Evolutionary conservation across 1,140 invertebrate species (phyloP).

Genomic region (Lepidurus couesii): DNA sequence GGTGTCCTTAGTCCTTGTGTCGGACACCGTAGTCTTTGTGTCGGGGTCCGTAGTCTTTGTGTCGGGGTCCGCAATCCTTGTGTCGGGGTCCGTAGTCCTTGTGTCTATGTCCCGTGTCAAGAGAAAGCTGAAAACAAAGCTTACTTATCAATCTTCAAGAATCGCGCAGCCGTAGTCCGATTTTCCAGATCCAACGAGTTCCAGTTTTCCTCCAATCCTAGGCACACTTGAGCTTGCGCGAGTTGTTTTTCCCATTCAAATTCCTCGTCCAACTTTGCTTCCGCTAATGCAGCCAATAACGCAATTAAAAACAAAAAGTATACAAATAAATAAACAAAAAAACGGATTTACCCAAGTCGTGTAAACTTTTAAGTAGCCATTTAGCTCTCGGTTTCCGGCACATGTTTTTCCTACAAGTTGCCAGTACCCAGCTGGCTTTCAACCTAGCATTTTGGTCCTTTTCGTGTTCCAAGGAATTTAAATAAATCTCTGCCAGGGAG

Average conservation of each 20-base stretch:
- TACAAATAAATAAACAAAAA: background rate
- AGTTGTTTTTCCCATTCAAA: background rate
- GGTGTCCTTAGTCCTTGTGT: too few species aligned
- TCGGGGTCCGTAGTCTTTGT: too few species aligned
- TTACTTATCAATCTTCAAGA: background rate
- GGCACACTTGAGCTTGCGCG: background rate
- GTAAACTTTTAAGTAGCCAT: conserved; percentile 12
- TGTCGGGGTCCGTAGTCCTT: too few species aligned
- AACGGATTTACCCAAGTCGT: background rate
- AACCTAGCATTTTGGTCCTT: background rate
- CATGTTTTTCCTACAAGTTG: background rate
- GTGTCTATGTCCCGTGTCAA: too few species aligned
- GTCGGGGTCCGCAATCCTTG: too few species aligned
- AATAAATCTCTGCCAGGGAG: background rate
- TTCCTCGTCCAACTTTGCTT: background rate
- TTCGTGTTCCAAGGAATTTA: background rate
- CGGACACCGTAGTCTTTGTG: too few species aligned
- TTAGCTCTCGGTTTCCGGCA: background rate
- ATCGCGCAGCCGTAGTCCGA: background rate
- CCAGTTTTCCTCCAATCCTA: background rate
- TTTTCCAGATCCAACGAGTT: background rate
- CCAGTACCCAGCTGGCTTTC: background rate
- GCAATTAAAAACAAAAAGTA: background rate
- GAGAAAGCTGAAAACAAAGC: background rate
- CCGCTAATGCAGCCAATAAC: background rate